A percentile compares a stretch with the other conserved stretches of the same genome.
Conservation (phyloP, 2,888 invertebrate species). For the Tetramorium bicarinatum region DNA sequence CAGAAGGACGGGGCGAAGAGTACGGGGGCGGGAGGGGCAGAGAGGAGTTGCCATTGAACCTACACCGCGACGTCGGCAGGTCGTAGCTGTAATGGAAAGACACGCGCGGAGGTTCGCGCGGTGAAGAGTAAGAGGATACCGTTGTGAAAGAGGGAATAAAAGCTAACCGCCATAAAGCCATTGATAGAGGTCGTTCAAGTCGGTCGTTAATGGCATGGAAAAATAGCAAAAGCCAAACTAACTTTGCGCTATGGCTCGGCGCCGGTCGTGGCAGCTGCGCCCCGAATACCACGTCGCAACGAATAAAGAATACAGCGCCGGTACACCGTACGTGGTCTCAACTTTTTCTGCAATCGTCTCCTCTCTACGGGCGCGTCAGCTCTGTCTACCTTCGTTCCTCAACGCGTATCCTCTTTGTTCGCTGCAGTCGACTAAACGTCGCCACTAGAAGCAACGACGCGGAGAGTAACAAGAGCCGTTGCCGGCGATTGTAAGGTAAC, state of each 20-base stretch:
- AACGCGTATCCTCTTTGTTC: slow-evolving; percentile 25
- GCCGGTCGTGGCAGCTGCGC: slow-evolving; percentile 64
- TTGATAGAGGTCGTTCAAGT: slow-evolving; percentile 83
- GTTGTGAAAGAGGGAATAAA: slow-evolving; percentile 77
- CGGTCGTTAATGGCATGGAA: slow-evolving; percentile 84
- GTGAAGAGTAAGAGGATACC: slow-evolving; percentile 43
- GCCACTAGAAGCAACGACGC: slow-evolving; percentile 58
- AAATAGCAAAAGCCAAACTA: slow-evolving; percentile 80
- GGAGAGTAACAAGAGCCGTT: slow-evolving; percentile 48
- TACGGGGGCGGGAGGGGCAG: background rate
- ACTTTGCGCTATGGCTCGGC: slow-evolving; percentile 76
- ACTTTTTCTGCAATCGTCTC: slow-evolving; percentile 2
- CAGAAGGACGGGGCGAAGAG: slow-evolving; percentile 9
- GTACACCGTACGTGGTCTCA: background rate
- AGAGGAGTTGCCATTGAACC: slow-evolving; percentile 37
- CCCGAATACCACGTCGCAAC: slow-evolving; percentile 58
- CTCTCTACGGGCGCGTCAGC: background rate
- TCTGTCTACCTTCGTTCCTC: background rate
- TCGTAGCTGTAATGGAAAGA: slow-evolving; percentile 51
- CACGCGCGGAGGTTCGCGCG: slow-evolving; percentile 26
- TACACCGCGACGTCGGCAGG: slow-evolving; percentile 41
- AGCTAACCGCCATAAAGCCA: slow-evolving; percentile 81
- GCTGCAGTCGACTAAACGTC: slow-evolving; percentile 51
- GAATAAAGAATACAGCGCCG: slow-evolving; percentile 55
- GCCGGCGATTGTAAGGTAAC: slow-evolving; percentile 57